Base-by-base conservation (phyloP, 2,888 invertebrate genomes). In the Sphinx pinastri region DNA sequence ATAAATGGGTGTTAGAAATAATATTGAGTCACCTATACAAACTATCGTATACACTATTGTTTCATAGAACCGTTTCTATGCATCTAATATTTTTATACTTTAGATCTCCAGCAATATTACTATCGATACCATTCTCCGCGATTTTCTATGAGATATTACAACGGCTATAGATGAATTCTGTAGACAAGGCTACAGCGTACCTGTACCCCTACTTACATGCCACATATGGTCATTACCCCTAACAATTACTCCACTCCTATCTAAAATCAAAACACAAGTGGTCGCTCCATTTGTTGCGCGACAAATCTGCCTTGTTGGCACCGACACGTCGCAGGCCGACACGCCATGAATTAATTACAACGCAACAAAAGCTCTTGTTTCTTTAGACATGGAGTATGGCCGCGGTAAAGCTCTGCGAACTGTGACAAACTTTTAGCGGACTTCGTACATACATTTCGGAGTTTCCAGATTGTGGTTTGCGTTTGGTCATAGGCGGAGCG, bases 321-420 rank as follows among this genome's bases (percentile, higher is more conserved):
- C 68, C 54, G n/a, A 49, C 47, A 47, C 16, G 49, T 63, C 63
- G 13, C 63, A 47, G 68, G 55, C 47, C 72, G 71, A 71, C 78
- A 77, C 73, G 77, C 78, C 79, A 84, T 88, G 85, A 88, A 89
- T 88, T 87, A 85, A 87, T 88, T 83, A 88, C 83, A 75, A 71
- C 79, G 73, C 76, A 71, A 75, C 79, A 79, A 78, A 75, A 77
- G 79, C 77, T 76, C 75, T 76, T 76, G 82, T 81, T 81, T 78
- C 85, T 83, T 77, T 73, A 76, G 80, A 77, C 82, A 76, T 76
- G 71, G 79, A 81, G 83, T 83, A 84, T 80, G 77, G 75, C 76
- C 75, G 72, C 73, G 67, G 70, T 71, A 72, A 76, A 78, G 73
- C 78, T 75, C 71, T 68, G 71, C 72, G 70, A 73, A 73, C 74